These are phyloP conservation scores for Prunella fulvescens DNA, from an alignment of 2,113 vertebrate genomes.

Conservation along the genomic window DNA sequence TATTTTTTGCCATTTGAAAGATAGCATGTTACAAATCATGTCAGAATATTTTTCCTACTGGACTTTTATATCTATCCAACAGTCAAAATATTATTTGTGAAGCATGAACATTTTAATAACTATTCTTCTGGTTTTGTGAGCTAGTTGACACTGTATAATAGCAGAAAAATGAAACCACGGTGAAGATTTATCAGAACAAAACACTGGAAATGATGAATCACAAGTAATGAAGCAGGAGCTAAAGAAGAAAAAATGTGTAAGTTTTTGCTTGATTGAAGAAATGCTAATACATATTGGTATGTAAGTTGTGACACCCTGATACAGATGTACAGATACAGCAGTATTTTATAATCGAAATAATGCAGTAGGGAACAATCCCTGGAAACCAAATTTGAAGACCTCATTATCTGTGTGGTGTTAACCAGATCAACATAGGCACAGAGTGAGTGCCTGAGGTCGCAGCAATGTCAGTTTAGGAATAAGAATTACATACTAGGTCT, in stretches of 20 bases:
- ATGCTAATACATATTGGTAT: constrained; percentile 25
- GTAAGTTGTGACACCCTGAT: constrained; percentile 10
- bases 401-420: constrained; percentile 28
- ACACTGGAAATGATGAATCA: constrained; percentile 55
- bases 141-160: constrained; percentile 53
- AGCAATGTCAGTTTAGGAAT: background rate
- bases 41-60: constrained; percentile 63
- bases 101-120: constrained; percentile 65
- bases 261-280: constrained; percentile 58
- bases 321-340: background rate
- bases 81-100: constrained; percentile 65
- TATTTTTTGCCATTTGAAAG: constrained; percentile 58
- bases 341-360: constrained; percentile 38
- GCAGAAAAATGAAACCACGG: constrained; percentile 37
- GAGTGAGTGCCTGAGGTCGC: background rate
- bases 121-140: constrained; percentile 54
- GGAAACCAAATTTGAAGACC: background rate
- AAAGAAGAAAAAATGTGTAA: constrained; percentile 21
- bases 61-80: constrained; percentile 53
- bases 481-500: background rate
- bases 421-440: background rate
- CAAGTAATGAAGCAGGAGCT: constrained; percentile 54
- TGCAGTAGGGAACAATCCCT: background rate
- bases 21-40: constrained; percentile 60
- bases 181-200: constrained; percentile 58